Evolutionary conservation across 2,888 invertebrate genomes (phyloP).

Genomic region (Strigamia crassipes): DNA sequence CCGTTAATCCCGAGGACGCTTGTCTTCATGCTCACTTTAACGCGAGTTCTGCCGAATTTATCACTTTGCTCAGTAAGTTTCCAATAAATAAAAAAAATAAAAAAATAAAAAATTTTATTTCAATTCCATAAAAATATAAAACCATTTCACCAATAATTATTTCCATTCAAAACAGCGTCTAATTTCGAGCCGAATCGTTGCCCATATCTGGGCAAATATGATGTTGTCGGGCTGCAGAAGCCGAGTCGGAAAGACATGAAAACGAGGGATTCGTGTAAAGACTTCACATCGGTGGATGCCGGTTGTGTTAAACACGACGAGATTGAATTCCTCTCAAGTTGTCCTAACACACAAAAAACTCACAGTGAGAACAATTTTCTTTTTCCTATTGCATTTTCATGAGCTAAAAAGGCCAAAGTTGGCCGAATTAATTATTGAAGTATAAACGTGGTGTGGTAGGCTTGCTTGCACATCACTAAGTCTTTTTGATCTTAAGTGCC

Average conservation of each 20-base stretch:
- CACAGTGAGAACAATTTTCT: constrained; percentile 43
- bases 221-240: constrained; percentile 69
- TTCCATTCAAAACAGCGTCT: constrained; percentile 72
- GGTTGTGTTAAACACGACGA: constrained; percentile 47
- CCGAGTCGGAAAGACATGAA: constrained; percentile 29
- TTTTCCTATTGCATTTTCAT: not conserved
- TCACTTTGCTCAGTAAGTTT: constrained; percentile 49
- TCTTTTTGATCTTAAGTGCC: no score
- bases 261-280: constrained; percentile 45
- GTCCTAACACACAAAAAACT: constrained; percentile 47
- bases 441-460: no score
- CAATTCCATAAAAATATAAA: no score
- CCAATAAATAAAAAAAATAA: no score
- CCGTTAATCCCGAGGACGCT: constrained; percentile 46
- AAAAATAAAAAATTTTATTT: not conserved
- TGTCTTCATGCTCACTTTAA: constrained; percentile 47
- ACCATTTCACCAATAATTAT: no score
- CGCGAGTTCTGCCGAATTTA: constrained; percentile 48
- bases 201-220: constrained; percentile 78
- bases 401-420: no score
- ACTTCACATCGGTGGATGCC: constrained; percentile 45
- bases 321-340: constrained; percentile 49
- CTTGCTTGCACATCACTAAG: no score
- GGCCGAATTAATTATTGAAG: no score
- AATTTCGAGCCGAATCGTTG: constrained; percentile 82